Conservation (phyloP, 2,888 invertebrate species). For the Phaedon cochleariae region DNA sequence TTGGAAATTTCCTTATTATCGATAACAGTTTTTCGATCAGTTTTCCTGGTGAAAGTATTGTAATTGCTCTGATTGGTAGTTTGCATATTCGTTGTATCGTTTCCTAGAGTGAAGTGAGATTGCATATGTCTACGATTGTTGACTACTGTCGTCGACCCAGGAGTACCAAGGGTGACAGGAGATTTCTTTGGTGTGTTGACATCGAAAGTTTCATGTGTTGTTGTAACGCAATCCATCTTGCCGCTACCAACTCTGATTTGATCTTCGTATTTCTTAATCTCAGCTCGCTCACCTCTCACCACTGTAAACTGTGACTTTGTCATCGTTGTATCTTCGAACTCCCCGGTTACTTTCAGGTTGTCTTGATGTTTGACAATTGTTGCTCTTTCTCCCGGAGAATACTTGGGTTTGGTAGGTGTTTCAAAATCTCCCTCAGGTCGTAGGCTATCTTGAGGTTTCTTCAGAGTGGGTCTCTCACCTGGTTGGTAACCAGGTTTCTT, state of each 20-base stretch:
- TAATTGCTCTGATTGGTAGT: slow-evolving; percentile 71
- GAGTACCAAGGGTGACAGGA: slow-evolving; percentile 59
- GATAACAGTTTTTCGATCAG: slow-evolving; percentile 46
- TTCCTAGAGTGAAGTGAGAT: slow-evolving; percentile 72
- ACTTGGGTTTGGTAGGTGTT: slow-evolving; percentile 60
- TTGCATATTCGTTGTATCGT: slow-evolving; percentile 65
- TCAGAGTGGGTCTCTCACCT: slow-evolving; percentile 61
- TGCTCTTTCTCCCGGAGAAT: slow-evolving; percentile 57
- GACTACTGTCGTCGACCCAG: slow-evolving; percentile 59
- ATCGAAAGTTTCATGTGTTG: slow-evolving; percentile 66
- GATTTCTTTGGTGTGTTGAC: slow-evolving; percentile 65
- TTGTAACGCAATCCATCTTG: slow-evolving; percentile 64
- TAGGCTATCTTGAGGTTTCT: slow-evolving; percentile 64
- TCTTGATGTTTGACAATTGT: slow-evolving; percentile 65
- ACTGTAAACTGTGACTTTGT: slow-evolving; percentile 63
- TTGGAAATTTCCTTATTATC: slow-evolving; percentile 40
- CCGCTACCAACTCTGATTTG: slow-evolving; percentile 64
- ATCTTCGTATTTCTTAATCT: slow-evolving; percentile 64
- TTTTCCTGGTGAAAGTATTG: slow-evolving; percentile 54
- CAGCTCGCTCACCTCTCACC: slow-evolving; percentile 63
- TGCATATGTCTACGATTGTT: slow-evolving; percentile 71
- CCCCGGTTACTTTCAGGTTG: slow-evolving; percentile 64
- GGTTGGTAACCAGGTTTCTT: slow-evolving; percentile 62
- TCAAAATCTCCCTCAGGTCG: slow-evolving; percentile 63
- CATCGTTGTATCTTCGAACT: slow-evolving; percentile 62